Percentiles rank a stretch among this genome's conserved stretches.
Conservation (phyloP, 1,140 invertebrate species). For the Zaprionus tsacasi region DNA sequence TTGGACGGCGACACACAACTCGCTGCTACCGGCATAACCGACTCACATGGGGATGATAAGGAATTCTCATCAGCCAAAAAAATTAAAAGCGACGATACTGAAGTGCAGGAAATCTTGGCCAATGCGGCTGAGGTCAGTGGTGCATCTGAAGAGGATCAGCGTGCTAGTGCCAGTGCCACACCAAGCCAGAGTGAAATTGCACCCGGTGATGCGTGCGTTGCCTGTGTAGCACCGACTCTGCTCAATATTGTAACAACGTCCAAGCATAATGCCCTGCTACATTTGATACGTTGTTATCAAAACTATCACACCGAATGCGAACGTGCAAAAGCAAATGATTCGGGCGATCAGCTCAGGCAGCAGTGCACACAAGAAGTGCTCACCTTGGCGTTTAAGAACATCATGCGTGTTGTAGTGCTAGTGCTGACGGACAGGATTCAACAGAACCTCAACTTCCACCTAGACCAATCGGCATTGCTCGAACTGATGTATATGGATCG, state of each 20-base stretch:
- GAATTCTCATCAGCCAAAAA: constrained; percentile 80
- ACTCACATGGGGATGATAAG: constrained; percentile 48
- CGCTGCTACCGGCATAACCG: not conserved
- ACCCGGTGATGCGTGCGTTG: constrained; percentile 22
- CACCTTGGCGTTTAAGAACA: constrained; percentile 36
- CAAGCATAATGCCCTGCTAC: constrained; percentile 70
- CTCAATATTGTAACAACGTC: constrained; percentile 57
- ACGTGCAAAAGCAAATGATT: not conserved
- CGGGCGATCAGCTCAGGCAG: constrained; percentile 9
- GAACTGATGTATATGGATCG: constrained; percentile 84
- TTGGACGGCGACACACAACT: constrained; percentile 8
- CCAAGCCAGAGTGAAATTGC: constrained; percentile 34
- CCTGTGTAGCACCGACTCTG: constrained; percentile 51
- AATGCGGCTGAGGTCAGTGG: constrained; percentile 54
- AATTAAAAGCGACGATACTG: constrained; percentile 81
- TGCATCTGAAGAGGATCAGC: constrained; percentile 37
- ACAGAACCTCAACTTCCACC: constrained; percentile 58
- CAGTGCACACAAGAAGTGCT: constrained; percentile 25
- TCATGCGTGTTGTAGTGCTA: constrained; percentile 66
- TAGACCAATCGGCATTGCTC: constrained; percentile 71
- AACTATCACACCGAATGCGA: constrained; percentile 70
- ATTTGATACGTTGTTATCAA: constrained; percentile 71
- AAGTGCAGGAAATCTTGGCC: constrained; percentile 77
- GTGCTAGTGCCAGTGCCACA: constrained; percentile 25
- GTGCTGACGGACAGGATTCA: constrained; percentile 75